Evolutionary conservation across 2,113 vertebrate species (phyloP).

Genomic region (Cyprinodon tularosa): DNA sequence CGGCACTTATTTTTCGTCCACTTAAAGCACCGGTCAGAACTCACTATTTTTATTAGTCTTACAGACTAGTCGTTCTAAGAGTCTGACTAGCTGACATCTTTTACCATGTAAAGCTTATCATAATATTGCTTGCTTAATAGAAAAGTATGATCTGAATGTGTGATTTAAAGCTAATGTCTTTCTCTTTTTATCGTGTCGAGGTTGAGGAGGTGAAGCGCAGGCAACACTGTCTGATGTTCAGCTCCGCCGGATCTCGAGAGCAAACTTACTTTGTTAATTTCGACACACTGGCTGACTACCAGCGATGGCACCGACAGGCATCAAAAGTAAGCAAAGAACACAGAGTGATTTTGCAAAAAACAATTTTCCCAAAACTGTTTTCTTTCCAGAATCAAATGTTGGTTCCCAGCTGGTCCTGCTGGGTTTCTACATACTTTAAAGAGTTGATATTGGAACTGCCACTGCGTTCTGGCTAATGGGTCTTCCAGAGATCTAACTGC

Average conservation of each 20-base stretch:
- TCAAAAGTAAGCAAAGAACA: constrained; percentile 85
- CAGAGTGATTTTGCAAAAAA: constrained; percentile 6
- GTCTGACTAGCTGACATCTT: neutral
- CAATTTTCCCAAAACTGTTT: constrained; percentile 1
- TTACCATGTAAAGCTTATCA: neutral
- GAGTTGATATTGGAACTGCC: neutral
- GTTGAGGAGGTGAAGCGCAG: constrained; percentile 92
- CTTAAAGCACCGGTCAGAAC: too few relatives aligned
- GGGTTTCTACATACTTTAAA: constrained; percentile 14
- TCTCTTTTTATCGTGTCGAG: constrained; percentile 61
- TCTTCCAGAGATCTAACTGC: constrained; percentile 26
- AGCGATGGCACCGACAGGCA: constrained; percentile 93
- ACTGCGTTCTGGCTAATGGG: constrained; percentile 9
- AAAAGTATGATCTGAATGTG: neutral
- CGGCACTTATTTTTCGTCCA: too few relatives aligned
- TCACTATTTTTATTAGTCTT: too few relatives aligned
- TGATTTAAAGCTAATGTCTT: neutral
- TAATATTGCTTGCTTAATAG: neutral
- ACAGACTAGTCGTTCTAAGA: neutral
- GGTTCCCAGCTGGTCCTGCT: constrained; percentile 13
- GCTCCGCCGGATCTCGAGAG: constrained; percentile 90
- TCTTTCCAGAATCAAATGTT: constrained; percentile 11
- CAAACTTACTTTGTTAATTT: constrained; percentile 94
- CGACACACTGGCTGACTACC: constrained; percentile 88
- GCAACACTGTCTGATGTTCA: constrained; percentile 90